phyloP scores from a whole-genome alignment of 2,113 vertebrate genomes.

The Petromus typicus region DNA sequence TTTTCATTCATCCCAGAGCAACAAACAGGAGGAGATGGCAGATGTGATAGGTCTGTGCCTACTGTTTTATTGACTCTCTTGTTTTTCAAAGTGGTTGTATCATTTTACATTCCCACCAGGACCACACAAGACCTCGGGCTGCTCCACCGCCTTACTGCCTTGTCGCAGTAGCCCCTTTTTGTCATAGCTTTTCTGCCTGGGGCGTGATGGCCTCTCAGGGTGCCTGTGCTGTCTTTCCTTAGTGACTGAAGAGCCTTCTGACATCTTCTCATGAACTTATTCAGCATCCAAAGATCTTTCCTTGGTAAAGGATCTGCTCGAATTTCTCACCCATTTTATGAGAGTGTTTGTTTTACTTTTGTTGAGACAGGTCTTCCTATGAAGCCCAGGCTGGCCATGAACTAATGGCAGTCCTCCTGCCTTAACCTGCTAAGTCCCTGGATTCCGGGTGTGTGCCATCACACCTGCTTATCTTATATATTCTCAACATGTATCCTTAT shows the following conservation, averaged over 20 bases:
- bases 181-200: background rate
- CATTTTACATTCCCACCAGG: background rate
- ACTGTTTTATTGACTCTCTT: background rate
- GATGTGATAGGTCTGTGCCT: background rate
- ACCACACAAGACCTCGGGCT: background rate
- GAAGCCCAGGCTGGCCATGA: background rate
- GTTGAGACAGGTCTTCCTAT: background rate
- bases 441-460: background rate
- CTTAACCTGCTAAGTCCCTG: background rate
- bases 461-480: background rate
- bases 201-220: background rate
- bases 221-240: background rate
- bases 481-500: background rate
- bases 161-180: too few species aligned
- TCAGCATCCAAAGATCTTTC: background rate
- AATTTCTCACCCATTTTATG: background rate
- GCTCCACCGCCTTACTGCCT: background rate
- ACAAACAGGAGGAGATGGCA: background rate
- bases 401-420: background rate
- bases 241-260: background rate
- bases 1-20: background rate
- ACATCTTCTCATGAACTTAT: background rate
- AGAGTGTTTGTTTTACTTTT: background rate
- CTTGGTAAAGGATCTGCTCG: background rate
- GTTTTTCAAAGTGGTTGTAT: background rate